Conservation (phyloP, 2,113 vertebrate genomes). For the Xiphorhynchus elegans region DNA sequence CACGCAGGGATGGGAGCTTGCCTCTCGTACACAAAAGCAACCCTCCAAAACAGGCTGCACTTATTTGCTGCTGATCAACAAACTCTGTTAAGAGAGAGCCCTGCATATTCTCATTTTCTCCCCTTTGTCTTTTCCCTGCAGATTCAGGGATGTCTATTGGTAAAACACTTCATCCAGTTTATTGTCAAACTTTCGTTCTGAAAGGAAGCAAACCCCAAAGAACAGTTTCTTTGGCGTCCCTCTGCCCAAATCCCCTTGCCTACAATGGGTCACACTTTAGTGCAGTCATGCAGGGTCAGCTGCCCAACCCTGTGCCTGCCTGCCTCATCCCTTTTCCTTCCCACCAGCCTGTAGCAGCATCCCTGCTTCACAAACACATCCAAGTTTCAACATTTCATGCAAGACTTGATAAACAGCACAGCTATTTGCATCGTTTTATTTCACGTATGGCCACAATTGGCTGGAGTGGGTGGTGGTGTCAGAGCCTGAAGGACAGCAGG, state of each 20-base stretch:
- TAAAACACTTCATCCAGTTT: not conserved
- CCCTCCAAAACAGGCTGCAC: not conserved
- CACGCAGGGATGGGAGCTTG: not conserved
- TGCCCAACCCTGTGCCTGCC: not conserved
- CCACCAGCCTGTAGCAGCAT: not conserved
- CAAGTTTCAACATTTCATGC: not conserved
- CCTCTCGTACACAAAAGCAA: not conserved
- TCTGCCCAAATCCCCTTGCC: not conserved
- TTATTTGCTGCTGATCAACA: not conserved
- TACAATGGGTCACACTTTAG: rapidly evolving
- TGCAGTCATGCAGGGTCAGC: not conserved
- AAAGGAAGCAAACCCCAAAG: not conserved
- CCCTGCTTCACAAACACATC: not conserved
- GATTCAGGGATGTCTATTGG: not conserved
- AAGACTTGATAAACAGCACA: no score
- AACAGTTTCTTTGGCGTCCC: not conserved
- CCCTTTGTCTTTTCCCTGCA: not conserved
- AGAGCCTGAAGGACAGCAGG: not conserved
- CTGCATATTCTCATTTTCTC: not conserved
- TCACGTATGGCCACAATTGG: not conserved
- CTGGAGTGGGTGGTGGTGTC: not conserved
- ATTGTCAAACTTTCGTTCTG: not conserved
- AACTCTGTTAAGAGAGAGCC: not conserved
- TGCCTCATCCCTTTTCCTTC: not conserved
- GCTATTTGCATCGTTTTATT: not conserved